A percentile compares a stretch with the other conserved stretches of the same genome.
phyloP scores from a whole-genome alignment of 92 coral and sea anemone species.

The Micromussa lordhowensis region DNA sequence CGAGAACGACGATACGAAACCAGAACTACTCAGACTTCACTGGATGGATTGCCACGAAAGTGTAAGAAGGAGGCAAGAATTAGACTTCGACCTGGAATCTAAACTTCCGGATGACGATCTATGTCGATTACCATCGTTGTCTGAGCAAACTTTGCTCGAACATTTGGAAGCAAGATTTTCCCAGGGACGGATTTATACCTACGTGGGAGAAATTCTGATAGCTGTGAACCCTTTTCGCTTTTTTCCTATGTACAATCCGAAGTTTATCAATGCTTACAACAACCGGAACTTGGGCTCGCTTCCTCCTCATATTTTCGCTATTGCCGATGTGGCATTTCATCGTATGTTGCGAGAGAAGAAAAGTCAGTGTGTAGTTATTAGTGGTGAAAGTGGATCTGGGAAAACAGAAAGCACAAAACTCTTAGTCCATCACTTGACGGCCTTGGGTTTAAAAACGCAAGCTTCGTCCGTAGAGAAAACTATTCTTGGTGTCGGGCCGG shows the following conservation, averaged over 20 bases:
- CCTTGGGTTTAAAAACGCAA: slow-evolving; percentile 89
- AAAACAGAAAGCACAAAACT: slow-evolving; percentile 98
- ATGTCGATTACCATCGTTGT: slow-evolving; percentile 86
- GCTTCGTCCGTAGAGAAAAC: slow-evolving; percentile 96
- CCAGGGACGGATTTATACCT: slow-evolving; percentile 92
- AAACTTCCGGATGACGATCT: slow-evolving; percentile 90
- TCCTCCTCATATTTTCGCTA: slow-evolving; percentile 98
- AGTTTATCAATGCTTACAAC: slow-evolving; percentile 88
- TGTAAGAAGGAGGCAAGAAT: slow-evolving; percentile 67
- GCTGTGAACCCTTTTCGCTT: slow-evolving; percentile 97
- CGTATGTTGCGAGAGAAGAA: slow-evolving; percentile 93
- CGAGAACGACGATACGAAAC: slow-evolving; percentile 58
- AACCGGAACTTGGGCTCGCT: slow-evolving; percentile 91
- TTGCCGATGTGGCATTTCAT: slow-evolving; percentile 97
- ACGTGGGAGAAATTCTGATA: slow-evolving; percentile 96
- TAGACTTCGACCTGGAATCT: slow-evolving; percentile 81
- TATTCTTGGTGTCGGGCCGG: slow-evolving; percentile 97
- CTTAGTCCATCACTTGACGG: slow-evolving; percentile 95
- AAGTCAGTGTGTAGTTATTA: slow-evolving; percentile 95
- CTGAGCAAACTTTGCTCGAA: slow-evolving; percentile 87
- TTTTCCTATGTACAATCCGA: slow-evolving; percentile 99
- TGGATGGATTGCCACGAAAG: slow-evolving; percentile 99
- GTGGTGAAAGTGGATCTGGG: slow-evolving; percentile 99
- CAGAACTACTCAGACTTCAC: slow-evolving; percentile 72
- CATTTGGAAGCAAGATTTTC: slow-evolving; percentile 88